Evolutionary conservation across 2,113 vertebrate genomes (phyloP).

Genomic region (Amblyopsis rosae): DNA sequence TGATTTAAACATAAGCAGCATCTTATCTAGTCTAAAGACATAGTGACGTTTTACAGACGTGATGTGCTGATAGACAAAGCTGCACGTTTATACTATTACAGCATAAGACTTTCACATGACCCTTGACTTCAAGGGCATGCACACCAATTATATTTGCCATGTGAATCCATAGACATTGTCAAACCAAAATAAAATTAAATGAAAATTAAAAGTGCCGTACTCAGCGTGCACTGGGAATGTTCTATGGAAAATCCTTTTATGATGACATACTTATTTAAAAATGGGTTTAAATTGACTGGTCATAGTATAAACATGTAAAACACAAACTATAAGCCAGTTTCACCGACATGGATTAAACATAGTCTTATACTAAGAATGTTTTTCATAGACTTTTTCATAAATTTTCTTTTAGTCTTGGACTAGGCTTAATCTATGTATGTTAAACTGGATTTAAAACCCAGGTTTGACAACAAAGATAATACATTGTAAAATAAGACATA

Average conservation of each 20-base stretch:
- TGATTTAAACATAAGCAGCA: background rate
- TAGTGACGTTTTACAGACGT: slow-evolving; percentile 4
- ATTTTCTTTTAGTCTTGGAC: too few species aligned
- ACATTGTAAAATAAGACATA: background rate
- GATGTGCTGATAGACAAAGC: slow-evolving; percentile 35
- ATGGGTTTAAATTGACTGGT: too few species aligned
- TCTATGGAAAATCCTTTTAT: too few species aligned
- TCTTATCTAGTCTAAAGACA: background rate
- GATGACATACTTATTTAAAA: too few species aligned
- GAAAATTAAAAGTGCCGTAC: too few species aligned
- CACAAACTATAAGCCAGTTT: too few species aligned
- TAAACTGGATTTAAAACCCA: background rate
- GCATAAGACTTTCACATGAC: slow-evolving; percentile 21
- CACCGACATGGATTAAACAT: too few species aligned
- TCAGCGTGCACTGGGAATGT: too few species aligned
- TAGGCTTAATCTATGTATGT: too few species aligned
- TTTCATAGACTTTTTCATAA: too few species aligned
- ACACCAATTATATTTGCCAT: background rate
- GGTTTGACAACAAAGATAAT: background rate
- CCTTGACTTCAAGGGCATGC: slow-evolving; percentile 1
- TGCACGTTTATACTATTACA: slow-evolving; percentile 25
- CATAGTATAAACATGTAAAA: too few species aligned
- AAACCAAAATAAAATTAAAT: background rate
- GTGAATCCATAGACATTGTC: background rate
- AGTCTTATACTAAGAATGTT: too few species aligned